phyloP scores from a whole-genome alignment of 2,113 vertebrate genomes.

The Nothocercus julius region DNA sequence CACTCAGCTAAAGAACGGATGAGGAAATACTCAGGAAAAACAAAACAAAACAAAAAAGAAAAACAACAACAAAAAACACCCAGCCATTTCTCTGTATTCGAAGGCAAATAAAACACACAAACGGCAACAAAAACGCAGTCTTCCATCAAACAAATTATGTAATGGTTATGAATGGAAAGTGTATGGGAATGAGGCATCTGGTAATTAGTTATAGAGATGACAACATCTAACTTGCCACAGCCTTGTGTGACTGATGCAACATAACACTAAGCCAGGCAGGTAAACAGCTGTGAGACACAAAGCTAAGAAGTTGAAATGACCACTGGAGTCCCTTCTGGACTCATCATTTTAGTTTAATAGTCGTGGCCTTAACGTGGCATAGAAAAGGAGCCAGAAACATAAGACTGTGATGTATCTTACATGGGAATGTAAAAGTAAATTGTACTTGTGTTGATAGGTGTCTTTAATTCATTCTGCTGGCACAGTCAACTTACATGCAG shows the following conservation, averaged over 20 bases:
- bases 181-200: neutral
- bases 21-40: neutral
- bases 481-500: neutral
- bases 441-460: neutral
- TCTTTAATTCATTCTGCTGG: neutral
- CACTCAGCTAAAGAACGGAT: neutral
- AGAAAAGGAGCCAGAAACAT: neutral
- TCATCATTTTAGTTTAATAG: neutral
- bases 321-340: neutral
- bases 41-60: no score
- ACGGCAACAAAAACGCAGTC: neutral
- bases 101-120: constrained; percentile 2
- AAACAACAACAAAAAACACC: no score
- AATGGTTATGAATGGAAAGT: neutral
- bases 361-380: neutral
- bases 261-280: neutral
- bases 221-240: neutral
- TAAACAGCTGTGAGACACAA: constrained; percentile 16
- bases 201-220: neutral
- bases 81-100: neutral
- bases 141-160: neutral
- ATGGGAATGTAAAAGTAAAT: neutral
- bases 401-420: neutral
- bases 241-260: neutral
- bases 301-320: constrained; percentile 13